Evolutionary conservation across 2,888 invertebrate species (phyloP).

Genomic region (Acronicta psi): DNA sequence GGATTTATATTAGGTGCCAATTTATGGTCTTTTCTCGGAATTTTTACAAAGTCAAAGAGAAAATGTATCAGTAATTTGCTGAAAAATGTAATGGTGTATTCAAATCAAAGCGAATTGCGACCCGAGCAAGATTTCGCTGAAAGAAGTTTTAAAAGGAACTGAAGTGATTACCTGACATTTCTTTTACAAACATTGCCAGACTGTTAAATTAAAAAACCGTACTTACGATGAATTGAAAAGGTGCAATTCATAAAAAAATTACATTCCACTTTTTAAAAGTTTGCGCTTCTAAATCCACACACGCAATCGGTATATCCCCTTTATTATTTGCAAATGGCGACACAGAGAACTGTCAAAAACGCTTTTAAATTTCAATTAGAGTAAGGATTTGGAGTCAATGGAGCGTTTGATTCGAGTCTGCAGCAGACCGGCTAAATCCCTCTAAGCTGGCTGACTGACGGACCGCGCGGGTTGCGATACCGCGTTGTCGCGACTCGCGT

Average conservation of each 20-base stretch:
- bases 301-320: constrained; percentile 44
- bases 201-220: constrained; percentile 8
- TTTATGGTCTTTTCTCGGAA: not conserved
- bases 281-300: constrained; percentile 35
- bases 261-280: constrained; percentile 26
- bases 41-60: not conserved
- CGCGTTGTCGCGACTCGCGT: constrained; percentile 52
- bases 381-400: constrained; percentile 71
- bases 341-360: constrained; percentile 72
- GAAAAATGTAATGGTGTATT: constrained; percentile 10
- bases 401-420: constrained; percentile 72
- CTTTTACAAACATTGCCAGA: constrained; percentile 8
- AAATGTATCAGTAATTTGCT: constrained; percentile 5
- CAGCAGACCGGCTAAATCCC: constrained; percentile 66
- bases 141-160: constrained; percentile 11
- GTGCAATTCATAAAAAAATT: not conserved
- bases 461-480: constrained; percentile 55
- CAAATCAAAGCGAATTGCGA: constrained; percentile 4
- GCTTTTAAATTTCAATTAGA: constrained; percentile 78
- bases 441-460: constrained; percentile 70
- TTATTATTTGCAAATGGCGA: constrained; percentile 64
- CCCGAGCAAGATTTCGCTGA: not conserved
- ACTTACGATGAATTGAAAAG: not conserved
- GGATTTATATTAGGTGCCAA: not conserved
- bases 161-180: constrained; percentile 13